phyloP scores from a whole-genome alignment of 1,140 invertebrate genomes.

The Drosophila obscura region DNA sequence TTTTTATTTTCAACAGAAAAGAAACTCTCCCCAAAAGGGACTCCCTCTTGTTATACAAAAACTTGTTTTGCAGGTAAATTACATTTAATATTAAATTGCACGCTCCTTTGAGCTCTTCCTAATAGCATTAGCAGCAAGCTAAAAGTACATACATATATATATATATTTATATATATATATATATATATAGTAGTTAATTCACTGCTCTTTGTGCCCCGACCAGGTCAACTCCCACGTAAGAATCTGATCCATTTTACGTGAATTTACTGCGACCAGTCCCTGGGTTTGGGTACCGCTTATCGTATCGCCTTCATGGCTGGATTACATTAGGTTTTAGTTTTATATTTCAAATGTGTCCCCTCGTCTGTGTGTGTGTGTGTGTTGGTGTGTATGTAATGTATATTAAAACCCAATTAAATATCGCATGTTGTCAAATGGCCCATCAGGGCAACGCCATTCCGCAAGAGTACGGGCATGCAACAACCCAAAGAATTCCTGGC shows the following conservation, averaged over 20 bases:
- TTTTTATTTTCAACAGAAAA: background rate
- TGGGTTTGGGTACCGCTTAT: conserved; percentile 39
- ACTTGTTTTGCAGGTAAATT: conserved; percentile 33
- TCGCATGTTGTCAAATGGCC: conserved; percentile 69
- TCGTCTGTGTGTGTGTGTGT: background rate
- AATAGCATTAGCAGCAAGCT: background rate
- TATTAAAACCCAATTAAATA: conserved; percentile 78
- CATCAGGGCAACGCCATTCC: conserved; percentile 22
- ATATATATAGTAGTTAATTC: conserved; percentile 12
- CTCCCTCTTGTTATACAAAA: background rate
- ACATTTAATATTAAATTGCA: conserved; percentile 42
- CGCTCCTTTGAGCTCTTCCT: conserved; percentile 11
- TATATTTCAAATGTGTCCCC: conserved; percentile 33
- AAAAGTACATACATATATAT: background rate
- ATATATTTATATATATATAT: conserved; percentile 15
- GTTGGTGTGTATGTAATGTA: conserved; percentile 14
- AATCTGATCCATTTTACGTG: conserved; percentile 39
- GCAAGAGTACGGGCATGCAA: conserved; percentile 29
- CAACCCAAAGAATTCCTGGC: conserved; percentile 32
- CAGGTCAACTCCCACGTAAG: background rate
- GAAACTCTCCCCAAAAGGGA: background rate
- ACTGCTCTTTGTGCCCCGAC: conserved; percentile 15
- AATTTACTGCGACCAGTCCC: conserved; percentile 11
- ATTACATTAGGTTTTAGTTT: conserved; percentile 51
- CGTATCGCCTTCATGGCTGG: conserved; percentile 51